phyloP scores from a whole-genome alignment of 2,888 invertebrate genomes.

The Aplocera efformata region DNA sequence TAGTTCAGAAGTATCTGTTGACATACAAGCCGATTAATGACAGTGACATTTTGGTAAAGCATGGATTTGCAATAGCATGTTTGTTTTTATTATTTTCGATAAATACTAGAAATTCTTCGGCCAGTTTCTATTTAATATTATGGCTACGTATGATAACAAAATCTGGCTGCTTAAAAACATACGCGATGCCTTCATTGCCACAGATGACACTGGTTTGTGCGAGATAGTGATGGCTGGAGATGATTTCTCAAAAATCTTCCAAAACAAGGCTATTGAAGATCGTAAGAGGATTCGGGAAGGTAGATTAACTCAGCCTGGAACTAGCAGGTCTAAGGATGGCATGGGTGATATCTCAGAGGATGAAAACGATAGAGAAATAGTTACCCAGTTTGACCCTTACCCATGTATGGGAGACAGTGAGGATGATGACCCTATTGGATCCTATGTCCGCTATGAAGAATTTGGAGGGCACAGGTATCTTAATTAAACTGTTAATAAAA shows the following conservation, averaged over 20 bases:
- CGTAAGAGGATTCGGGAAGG: slow-evolving; percentile 56
- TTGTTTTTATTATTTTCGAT: too few relatives aligned
- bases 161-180: slow-evolving; percentile 96
- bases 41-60: too few relatives aligned
- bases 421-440: slow-evolving; percentile 85
- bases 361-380: slow-evolving; percentile 60
- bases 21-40: too few relatives aligned
- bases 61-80: too few relatives aligned
- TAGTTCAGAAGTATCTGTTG: too few relatives aligned
- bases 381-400: slow-evolving; percentile 83
- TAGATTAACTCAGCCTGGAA: slow-evolving; percentile 52
- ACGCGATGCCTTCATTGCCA: slow-evolving; percentile 95
- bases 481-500: background rate
- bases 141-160: slow-evolving; percentile 97
- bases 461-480: slow-evolving; percentile 77
- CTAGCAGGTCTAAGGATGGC: slow-evolving; percentile 56
- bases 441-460: slow-evolving; percentile 88
- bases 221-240: slow-evolving; percentile 95
- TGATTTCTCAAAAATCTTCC: slow-evolving; percentile 83
- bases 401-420: slow-evolving; percentile 90
- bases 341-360: slow-evolving; percentile 59
- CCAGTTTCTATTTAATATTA: background rate
- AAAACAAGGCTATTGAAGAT: slow-evolving; percentile 68
- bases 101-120: too few relatives aligned
- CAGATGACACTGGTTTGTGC: slow-evolving; percentile 97